A percentile compares a stretch with the other conserved stretches of the same genome.
phyloP scores from a whole-genome alignment of 2,797 vertebrate species.

The Malacoraja senta region DNA sequence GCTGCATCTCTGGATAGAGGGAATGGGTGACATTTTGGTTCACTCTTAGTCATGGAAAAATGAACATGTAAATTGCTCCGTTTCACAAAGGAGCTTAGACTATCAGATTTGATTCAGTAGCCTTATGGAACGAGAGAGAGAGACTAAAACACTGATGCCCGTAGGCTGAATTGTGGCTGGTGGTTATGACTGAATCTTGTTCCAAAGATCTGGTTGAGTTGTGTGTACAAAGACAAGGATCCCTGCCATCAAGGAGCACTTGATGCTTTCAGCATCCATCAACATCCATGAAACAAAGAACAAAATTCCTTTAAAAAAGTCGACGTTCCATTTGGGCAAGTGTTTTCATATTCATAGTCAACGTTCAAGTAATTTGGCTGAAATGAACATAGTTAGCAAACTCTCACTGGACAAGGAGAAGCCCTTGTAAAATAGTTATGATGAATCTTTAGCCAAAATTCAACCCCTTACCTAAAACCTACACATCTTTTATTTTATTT shows the following conservation, averaged over 20 bases:
- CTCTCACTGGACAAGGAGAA: background rate
- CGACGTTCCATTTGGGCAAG: background rate
- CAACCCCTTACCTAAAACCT: too few relatives aligned
- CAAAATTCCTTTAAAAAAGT: too few relatives aligned
- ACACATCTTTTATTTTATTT: background rate
- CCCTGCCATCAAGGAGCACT: background rate
- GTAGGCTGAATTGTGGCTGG: too few relatives aligned
- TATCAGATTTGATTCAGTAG: background rate
- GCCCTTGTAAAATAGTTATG: background rate
- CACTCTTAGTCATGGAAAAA: background rate
- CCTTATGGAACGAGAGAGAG: background rate
- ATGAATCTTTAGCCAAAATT: background rate
- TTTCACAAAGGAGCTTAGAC: background rate
- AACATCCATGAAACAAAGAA: background rate
- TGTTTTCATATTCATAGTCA: background rate
- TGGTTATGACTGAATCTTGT: background rate
- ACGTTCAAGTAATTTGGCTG: background rate
- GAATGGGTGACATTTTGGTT: background rate
- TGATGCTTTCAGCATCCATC: background rate
- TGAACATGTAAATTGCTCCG: too few relatives aligned
- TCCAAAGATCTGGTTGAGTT: background rate
- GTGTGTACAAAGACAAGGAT: background rate
- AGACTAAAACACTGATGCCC: background rate
- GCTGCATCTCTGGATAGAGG: too few relatives aligned
- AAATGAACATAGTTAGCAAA: background rate